Evolutionary conservation across 1,140 invertebrate genomes (phyloP).

Genomic region (Bursaphelenchus mucronatus): DNA sequence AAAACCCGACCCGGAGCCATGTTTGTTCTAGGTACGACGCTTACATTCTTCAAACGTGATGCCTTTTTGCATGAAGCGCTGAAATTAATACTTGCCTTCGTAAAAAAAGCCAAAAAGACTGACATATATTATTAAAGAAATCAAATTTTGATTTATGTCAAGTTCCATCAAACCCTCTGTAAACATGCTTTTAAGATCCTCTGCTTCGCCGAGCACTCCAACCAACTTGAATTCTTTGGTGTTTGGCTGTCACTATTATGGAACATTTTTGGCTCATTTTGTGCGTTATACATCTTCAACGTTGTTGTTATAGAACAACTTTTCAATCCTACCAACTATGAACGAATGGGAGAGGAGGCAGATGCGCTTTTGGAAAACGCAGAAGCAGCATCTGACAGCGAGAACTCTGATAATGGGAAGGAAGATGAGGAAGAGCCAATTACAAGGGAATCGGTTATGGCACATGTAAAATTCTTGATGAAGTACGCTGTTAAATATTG

Average conservation of each 20-base stretch:
- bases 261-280: conserved; percentile 9
- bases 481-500: no score
- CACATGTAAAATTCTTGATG: no score
- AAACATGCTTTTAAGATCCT: conserved; percentile 14
- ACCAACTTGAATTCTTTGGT: conserved; percentile 19
- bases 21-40: no score
- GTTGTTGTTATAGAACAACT: not conserved
- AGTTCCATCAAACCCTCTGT: no score
- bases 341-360: not conserved
- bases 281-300: not conserved
- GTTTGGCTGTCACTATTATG: conserved; percentile 12
- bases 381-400: conserved; percentile 15
- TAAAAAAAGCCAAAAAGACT: no score
- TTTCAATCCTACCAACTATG: conserved; percentile 4
- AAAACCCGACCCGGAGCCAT: no score
- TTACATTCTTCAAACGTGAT: no score
- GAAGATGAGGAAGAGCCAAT: not conserved
- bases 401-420: not conserved
- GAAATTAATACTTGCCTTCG: no score
- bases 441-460: no score
- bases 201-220: conserved; percentile 12
- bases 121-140: no score
- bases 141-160: no score
- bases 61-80: no score
- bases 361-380: not conserved